Evolutionary conservation across 2,113 vertebrate species (phyloP).

Genomic region (Petromus typicus): DNA sequence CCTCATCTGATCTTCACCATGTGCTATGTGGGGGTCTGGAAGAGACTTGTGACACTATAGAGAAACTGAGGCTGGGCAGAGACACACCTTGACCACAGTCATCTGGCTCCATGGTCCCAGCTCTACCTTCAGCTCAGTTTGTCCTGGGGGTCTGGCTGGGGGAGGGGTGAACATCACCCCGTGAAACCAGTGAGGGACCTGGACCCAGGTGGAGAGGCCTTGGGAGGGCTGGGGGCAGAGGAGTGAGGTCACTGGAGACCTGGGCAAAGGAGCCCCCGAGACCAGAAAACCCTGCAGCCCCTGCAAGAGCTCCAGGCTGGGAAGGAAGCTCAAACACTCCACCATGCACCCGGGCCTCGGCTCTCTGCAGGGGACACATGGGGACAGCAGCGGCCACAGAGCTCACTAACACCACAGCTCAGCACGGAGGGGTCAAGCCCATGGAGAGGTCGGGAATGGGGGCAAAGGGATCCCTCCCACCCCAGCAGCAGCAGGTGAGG

Average conservation of each 20-base stretch:
- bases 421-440: not conserved
- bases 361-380: not conserved
- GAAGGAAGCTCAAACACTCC: not conserved
- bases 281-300: not conserved
- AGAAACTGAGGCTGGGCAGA: constrained; percentile 3
- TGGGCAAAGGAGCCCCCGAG: not conserved
- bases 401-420: too few relatives aligned
- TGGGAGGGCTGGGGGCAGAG: not conserved
- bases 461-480: not conserved
- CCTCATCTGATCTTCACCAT: not conserved
- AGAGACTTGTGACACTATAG: not conserved
- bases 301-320: not conserved
- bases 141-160: not conserved
- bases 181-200: not conserved
- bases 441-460: not conserved
- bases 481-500: not conserved
- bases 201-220: not conserved
- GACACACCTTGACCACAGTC: not conserved
- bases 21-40: not conserved
- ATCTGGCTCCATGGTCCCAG: not conserved
- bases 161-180: not conserved
- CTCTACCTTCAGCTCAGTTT: not conserved
- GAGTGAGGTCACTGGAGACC: not conserved
- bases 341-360: rapidly evolving
- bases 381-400: not conserved